A percentile compares a stretch with the other conserved stretches of the same genome.
These are phyloP conservation scores for Cheilosia grossa DNA, from an alignment of 2,888 invertebrate genomes.

Conservation along the genomic window DNA sequence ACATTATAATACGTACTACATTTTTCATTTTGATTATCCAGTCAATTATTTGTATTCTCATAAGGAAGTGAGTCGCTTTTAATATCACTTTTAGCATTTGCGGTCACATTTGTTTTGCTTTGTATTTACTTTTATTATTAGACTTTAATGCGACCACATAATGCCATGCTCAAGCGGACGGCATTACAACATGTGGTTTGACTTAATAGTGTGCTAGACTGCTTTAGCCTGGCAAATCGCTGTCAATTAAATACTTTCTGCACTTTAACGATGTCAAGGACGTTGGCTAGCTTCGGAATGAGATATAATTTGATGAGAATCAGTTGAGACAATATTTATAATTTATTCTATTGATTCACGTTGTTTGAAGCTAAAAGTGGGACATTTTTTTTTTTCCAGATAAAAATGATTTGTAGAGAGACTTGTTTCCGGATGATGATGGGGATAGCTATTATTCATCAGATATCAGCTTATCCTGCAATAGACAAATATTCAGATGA, in stretches of 20 bases:
- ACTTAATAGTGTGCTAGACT: neutral
- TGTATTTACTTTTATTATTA: slow-evolving; percentile 4
- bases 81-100: slow-evolving; percentile 1
- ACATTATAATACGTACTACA: too few relatives aligned
- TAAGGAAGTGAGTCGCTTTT: neutral
- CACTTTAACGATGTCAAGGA: slow-evolving; percentile 26
- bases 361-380: neutral
- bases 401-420: slow-evolving; percentile 28
- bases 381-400: slow-evolving; percentile 12
- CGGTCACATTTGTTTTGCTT: neutral
- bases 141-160: neutral
- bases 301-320: neutral
- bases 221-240: neutral
- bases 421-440: neutral
- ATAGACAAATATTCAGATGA: slow-evolving; percentile 29
- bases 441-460: neutral
- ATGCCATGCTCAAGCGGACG: neutral
- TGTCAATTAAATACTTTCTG: neutral
- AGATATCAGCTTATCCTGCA: slow-evolving; percentile 25
- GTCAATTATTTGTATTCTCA: neutral
- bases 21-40: too few relatives aligned
- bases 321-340: neutral
- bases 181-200: neutral
- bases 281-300: neutral
- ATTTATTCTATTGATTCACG: neutral